phyloP scores from a whole-genome alignment of 2,113 vertebrate genomes.

The Saccopteryx leptura region DNA sequence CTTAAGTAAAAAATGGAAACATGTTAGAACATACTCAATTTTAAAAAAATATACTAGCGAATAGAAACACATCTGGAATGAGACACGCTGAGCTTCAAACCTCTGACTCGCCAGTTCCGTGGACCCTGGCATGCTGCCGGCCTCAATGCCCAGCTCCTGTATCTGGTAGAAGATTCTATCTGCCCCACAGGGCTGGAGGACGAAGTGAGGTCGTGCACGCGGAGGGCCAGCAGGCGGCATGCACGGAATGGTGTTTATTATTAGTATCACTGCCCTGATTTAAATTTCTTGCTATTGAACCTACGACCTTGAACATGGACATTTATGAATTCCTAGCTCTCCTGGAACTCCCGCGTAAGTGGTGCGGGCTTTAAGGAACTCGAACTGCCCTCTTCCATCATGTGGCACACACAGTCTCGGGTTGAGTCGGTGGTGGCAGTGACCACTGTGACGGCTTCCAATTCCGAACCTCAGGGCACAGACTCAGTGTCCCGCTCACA shows the following conservation, averaged over 20 bases:
- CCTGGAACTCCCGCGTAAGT: not conserved
- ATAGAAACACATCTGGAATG: not conserved
- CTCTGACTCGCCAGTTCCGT: not conserved
- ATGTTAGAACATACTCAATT: not conserved
- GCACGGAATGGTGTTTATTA: not conserved
- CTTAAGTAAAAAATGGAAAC: conserved; percentile 40
- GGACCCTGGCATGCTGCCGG: not conserved
- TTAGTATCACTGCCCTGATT: not conserved
- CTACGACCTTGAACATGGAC: not conserved
- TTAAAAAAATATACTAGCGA: not conserved
- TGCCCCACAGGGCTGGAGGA: not conserved
- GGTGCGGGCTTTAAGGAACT: conserved; percentile 8
- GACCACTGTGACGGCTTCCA: not conserved
- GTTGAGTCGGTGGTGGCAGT: not conserved
- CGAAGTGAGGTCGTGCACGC: not conserved
- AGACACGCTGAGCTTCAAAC: not conserved
- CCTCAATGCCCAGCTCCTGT: not conserved
- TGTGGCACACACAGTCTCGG: not conserved
- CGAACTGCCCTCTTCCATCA: not conserved
- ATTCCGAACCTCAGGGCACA: not conserved
- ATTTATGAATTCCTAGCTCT: not conserved
- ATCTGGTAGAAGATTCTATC: not conserved
- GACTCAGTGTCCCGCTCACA: not conserved
- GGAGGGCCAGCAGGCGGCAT: not conserved
- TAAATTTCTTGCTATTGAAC: conserved; percentile 19